Percentiles rank a stretch among this genome's conserved stretches.
Evolutionary conservation across 1,140 invertebrate species (phyloP).

Genomic region (Diachasma alloeum): DNA sequence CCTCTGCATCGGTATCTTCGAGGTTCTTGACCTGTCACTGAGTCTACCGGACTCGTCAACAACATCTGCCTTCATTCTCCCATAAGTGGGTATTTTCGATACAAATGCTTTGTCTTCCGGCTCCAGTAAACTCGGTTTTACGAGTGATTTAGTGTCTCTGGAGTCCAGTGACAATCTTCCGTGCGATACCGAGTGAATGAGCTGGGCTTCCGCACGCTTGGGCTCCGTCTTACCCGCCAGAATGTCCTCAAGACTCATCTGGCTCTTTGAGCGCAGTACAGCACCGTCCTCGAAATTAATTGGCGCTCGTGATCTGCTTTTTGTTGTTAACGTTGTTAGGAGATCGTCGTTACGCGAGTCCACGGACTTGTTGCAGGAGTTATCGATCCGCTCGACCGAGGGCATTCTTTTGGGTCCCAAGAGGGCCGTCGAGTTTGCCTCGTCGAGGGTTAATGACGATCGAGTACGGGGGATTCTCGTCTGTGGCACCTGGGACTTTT

Average conservation of each 20-base stretch:
- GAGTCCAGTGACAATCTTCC: not conserved
- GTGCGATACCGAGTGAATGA: not conserved
- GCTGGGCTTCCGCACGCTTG: constrained; percentile 15
- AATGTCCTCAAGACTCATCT: constrained; percentile 57
- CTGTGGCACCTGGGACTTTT: not conserved
- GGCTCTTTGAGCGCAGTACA: constrained; percentile 46
- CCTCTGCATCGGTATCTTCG: constrained; percentile 52
- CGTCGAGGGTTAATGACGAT: constrained; percentile 29
- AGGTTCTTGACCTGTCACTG: constrained; percentile 19
- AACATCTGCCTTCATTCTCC: constrained; percentile 11
- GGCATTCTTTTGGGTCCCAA: not conserved
- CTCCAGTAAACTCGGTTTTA: constrained; percentile 25
- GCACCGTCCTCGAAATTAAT: constrained; percentile 51
- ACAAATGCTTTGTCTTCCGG: constrained; percentile 41
- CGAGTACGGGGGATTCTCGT: constrained; percentile 23
- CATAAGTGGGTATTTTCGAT: constrained; percentile 48
- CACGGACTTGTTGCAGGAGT: not conserved
- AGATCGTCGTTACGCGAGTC: constrained; percentile 43
- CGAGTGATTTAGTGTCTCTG: not conserved
- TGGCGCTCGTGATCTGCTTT: constrained; percentile 50
- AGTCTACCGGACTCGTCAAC: constrained; percentile 17
- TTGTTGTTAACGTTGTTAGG: constrained; percentile 51
- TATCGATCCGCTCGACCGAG: not conserved
- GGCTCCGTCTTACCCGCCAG: constrained; percentile 40
- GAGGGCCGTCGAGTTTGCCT: not conserved